Evolutionary conservation across 2,888 invertebrate species (phyloP).

Genomic region (Leptinotarsa haldemani): DNA sequence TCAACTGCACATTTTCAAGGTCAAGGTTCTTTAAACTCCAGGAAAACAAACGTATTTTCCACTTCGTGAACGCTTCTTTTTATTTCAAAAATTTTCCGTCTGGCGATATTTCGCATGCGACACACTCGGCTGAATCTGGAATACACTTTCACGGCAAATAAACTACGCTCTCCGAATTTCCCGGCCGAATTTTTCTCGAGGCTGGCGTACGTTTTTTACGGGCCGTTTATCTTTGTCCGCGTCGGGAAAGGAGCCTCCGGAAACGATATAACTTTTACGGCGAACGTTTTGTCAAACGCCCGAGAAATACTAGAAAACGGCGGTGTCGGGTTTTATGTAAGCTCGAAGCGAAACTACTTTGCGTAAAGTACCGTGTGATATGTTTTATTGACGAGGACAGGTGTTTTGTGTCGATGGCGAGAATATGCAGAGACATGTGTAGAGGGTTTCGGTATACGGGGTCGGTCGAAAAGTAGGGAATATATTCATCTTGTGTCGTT

Average conservation of each 20-base stretch:
- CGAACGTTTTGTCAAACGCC: not conserved
- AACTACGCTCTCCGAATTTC: conserved; percentile 22
- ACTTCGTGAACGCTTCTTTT: no score
- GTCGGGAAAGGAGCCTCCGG: not conserved
- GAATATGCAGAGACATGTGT: not conserved
- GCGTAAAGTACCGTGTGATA: not conserved
- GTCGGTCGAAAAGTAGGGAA: no score
- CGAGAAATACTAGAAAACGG: not conserved
- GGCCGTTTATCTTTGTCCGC: not conserved
- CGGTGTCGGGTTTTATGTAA: not conserved
- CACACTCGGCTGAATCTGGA: not conserved
- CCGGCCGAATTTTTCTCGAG: not conserved
- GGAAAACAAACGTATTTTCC: no score
- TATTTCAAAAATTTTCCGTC: no score
- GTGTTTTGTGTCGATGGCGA: not conserved
- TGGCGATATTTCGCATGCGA: no score
- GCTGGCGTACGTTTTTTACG: conserved; percentile 12
- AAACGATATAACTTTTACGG: conserved; percentile 1
- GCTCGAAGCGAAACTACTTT: not conserved
- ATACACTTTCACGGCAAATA: conserved; percentile 29
- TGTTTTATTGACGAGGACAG: conserved; percentile 19
- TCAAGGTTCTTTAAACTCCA: no score
- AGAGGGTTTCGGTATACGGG: not conserved
- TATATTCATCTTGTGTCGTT: no score
- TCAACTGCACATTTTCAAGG: no score